Evolutionary conservation across 2,888 invertebrate species (phyloP), one percentile per base, ranked within the genome.

Genomic region (Metopia argyrocephala): DNA sequence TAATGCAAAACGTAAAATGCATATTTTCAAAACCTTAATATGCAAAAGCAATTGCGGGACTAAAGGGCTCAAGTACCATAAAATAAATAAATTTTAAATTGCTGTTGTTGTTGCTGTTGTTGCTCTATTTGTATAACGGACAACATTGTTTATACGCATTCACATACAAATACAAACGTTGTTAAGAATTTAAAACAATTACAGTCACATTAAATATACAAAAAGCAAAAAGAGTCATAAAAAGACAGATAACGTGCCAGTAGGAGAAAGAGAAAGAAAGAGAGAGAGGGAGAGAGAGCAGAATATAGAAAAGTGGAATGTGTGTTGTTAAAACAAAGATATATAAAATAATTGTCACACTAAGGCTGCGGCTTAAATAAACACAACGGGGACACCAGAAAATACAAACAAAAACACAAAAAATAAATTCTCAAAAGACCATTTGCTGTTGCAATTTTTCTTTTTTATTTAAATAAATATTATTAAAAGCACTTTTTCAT

Each of bases 1-100:
- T 74, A 69, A 81, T 70, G 65, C 66, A 71, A 74, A 70, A 62
- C 61, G 54, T 61, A 62, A 68, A 75, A 76, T 65, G 61, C 61
- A 52, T 70, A 78, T 78, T 78, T 81, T 45, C 15, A 75, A 48
- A 54, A 61, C 78, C 70, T 68, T 75, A 76, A 69, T 78, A 66
- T 59, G 74, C 54, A 71, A 79, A 82, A 79, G 78, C 78, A 79
- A 79, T 82, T 78, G 78, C 78, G 57, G 66, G 68, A 73, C 70
- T 73, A 74, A 82, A 82, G 78, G 73, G 65, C 64, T 76, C 68
- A 81, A 74, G 78, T 81, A 66, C 57, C 74, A 75, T 75, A 61
- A 81, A 81, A 74, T 76, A 81, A 81, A 78, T 66, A 70, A 64
- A 70, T 46, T 74, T 78, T 54, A 62, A 66, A 70, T 76, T 75